phyloP scores from a whole-genome alignment of 2,113 vertebrate species.

The Aviceda subcristata region DNA sequence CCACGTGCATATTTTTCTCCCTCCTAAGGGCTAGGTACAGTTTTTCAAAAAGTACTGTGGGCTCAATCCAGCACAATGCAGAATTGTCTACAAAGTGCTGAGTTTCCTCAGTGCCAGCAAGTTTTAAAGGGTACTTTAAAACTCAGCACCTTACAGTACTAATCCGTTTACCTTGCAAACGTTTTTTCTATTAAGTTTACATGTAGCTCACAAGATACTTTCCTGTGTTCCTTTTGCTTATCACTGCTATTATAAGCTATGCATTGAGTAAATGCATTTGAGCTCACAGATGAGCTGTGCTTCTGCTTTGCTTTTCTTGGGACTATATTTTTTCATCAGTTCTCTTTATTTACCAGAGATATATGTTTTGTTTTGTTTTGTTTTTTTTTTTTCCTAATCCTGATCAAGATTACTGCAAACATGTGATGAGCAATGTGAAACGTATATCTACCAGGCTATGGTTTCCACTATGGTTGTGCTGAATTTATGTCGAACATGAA shows the following conservation, averaged over 20 bases:
- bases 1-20: neutral
- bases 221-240: neutral
- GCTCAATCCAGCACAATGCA: neutral
- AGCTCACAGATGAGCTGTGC: neutral
- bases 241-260: neutral
- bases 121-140: neutral
- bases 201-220: neutral
- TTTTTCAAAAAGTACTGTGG: neutral
- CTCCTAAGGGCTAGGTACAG: neutral
- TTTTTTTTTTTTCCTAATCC: neutral
- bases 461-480: neutral
- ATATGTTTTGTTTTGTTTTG: too few species aligned
- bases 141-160: neutral
- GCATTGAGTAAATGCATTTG: neutral
- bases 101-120: neutral
- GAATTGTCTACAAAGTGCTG: neutral
- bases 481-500: neutral
- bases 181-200: neutral
- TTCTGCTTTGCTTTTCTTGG: constrained; percentile 18
- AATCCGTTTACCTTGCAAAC: neutral
- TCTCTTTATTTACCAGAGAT: neutral
- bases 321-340: neutral
- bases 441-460: neutral
- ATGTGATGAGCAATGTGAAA: neutral
- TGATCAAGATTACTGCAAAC: neutral